Percentiles rank a stretch among this genome's conserved stretches.
Conservation (phyloP, 2,113 vertebrate species). For the Plecotus auritus region DNA sequence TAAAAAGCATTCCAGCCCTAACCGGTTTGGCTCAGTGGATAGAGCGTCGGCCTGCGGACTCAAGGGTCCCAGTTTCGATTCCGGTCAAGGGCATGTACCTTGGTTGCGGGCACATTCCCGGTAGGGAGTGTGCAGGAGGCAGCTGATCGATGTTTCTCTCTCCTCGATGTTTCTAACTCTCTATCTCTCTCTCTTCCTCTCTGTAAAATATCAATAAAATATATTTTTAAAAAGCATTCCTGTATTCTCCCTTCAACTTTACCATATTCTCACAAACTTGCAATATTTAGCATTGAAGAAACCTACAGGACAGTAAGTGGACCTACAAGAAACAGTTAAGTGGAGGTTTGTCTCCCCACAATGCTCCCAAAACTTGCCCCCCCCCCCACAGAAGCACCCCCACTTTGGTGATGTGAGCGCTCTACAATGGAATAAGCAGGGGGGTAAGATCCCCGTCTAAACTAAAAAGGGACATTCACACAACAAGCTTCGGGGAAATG, state of each 20-base stretch:
- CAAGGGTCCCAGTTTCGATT: too few relatives aligned
- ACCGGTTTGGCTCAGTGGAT: too few relatives aligned
- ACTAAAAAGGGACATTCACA: constrained; percentile 38
- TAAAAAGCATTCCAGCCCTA: background rate
- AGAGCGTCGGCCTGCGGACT: too few relatives aligned
- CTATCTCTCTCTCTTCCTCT: too few relatives aligned
- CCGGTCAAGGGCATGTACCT: too few relatives aligned
- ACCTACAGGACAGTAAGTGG: too few relatives aligned
- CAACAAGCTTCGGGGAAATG: constrained; percentile 19
- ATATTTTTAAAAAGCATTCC: constrained; percentile 50
- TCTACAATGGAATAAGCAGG: constrained; percentile 43
- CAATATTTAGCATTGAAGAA: constrained; percentile 8
- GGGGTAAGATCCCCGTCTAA: background rate
- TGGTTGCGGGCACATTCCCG: too few relatives aligned
- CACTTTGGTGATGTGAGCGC: constrained; percentile 14
- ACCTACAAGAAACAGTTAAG: background rate
- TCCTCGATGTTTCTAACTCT: too few relatives aligned
- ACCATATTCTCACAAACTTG: constrained; percentile 56
- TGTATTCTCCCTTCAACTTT: constrained; percentile 34
- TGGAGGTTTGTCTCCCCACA: background rate
- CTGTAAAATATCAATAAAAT: too few relatives aligned
- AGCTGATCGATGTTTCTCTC: too few relatives aligned
- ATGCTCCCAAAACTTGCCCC: background rate
- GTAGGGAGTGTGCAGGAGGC: too few relatives aligned
- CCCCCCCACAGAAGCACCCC: too few relatives aligned